Base-by-base conservation (phyloP, 2,888 invertebrate species). In the Hydropsyche betteni region DNA sequence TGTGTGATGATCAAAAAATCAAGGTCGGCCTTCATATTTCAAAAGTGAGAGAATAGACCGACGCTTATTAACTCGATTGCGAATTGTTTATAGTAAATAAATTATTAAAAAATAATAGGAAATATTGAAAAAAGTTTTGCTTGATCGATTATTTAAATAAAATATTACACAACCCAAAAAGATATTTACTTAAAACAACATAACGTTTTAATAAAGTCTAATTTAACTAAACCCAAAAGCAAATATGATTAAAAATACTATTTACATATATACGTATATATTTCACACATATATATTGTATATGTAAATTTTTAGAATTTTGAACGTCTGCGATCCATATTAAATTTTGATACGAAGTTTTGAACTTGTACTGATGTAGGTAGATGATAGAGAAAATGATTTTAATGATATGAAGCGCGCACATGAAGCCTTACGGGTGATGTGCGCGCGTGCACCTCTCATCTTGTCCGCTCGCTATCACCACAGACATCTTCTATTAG, bases 31-130 rank as follows among this genome's bases (percentile, higher is more conserved):
- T 44, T 44, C 44, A 44, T 44, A 8, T 8, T 44, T 44, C 6
- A 44, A 44, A 44, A 44, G 44, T 10, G 44, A 44, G 44, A 44
- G 44, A 44, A 44, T 8, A 44, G 44, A 44, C 44, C 44, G 44
- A 76, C 74, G 58, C 75, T 73, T 68, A 24, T 58, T 75, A 74
- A 75, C 53, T 71, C 69, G 76, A 70, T 76, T 77, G 75, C 68
- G 64, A 74, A 73, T 70, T 74, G 61, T 79, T 71, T 79, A 69
- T 71, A 72, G 76, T 24, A 71, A 80, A 38, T 68, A 55, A 8
- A 14, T 12, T 55, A 55, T 55, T 55, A n/a, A 55, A 55, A 16
- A 55, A 55, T 55, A 55, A 55, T 55, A 16, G 16, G 16, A 55
- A 55, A 55, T 14, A 55, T 55, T 14, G 16, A 55, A 14, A 55